Base-by-base conservation (phyloP, 2,797 vertebrate genomes). In the Ceyx erithaca region DNA sequence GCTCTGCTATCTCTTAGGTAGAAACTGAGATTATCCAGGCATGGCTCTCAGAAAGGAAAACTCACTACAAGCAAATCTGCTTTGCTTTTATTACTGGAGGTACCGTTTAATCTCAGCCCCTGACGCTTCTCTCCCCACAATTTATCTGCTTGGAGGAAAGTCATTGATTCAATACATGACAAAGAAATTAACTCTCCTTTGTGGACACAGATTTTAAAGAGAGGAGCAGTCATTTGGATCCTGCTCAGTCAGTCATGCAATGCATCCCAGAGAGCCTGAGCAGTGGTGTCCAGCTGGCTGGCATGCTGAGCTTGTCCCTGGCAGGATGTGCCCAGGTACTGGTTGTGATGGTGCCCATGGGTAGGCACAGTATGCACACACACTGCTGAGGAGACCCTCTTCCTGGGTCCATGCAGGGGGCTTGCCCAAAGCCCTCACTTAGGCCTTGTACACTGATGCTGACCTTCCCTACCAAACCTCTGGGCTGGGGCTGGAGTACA, bases 11-110 rank as follows among this genome's bases (percentile, higher is more conserved):
- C 93, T 93, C 78, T 87, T 93, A 93, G 91, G 85, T 91, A 90
- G 73, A 70, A 90, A 72, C 33, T 85, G 93, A 96, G 85, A 95
- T 95, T 95, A 79, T 95, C 87, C 92, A 95, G 94, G 76, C 93
- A 73, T 25, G 19, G 68, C 46, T 92, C 57, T 95, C 41, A 1
- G 68, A 91, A 90, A 90, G 46, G 46, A 80, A 78, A 92, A 78
- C 81, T 90, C 78, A 82, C 71, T 82, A 21, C 64, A 92, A 61
- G 90, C 83, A 92, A 82, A 92, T 88, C 58, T 90, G 85, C 80
- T 90, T 82, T 0, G 0, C 43, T 78, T 90, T 91, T 66, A 71
- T 83, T 82, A 30, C 46, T 91, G 75, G 79, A 92, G 75, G 64
- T 85, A 66, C 51, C 18, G 0, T 89, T 96, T 93, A 64, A 91